Evolutionary conservation across 35 echinoderm and acorn worm species (phyloP), one percentile per base, ranked within the genome.

Genomic region (Lytechinus pictus): DNA sequence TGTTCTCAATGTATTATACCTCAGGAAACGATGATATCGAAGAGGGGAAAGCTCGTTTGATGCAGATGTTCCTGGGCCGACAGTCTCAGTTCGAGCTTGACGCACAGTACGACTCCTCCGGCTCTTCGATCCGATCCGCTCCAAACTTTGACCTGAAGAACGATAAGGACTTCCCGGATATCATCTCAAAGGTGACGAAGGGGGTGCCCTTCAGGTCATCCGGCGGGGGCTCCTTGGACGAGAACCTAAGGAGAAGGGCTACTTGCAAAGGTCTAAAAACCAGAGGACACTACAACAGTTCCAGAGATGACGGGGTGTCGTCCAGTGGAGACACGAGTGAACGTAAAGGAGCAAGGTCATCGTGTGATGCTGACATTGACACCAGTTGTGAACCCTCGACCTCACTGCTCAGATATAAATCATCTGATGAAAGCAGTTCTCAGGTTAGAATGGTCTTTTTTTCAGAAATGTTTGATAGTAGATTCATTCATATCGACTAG

Each of bases 141-240:
- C 92, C 92, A 9, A 93, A 55, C 92, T 93, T 93, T 93, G 54
- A 93, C 92, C 92, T 93, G 54, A 27, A 9, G 52, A 57, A 93
- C 24, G 92, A 93, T 19, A 57, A 33, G 27, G 92, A 93, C 52
- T 93, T 93, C 21, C 92, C 92, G 9, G 53, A 54, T 9, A 93
- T 93, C 10, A 90, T 90, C 88, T 90, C 88, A 28, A 93, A 57
- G 13, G 92, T 33, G 92, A 57, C 8, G 54, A 93, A 57, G 14
- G 92, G 92, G 53, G 27, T 93, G 92, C 92, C 92, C 9, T 93
- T 93, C 92, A 93, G 57, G 28, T 93, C 92, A 19, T 90, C 88
- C 29, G 88, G 8, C 29, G 88, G 88, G n/a, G 88, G 88, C 29
- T 90, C 88, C 5, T 33, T 90, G 52, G 92, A 93, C 13, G 92